Conservation (phyloP, 2,888 invertebrate species). For the Machimus rusticus region DNA sequence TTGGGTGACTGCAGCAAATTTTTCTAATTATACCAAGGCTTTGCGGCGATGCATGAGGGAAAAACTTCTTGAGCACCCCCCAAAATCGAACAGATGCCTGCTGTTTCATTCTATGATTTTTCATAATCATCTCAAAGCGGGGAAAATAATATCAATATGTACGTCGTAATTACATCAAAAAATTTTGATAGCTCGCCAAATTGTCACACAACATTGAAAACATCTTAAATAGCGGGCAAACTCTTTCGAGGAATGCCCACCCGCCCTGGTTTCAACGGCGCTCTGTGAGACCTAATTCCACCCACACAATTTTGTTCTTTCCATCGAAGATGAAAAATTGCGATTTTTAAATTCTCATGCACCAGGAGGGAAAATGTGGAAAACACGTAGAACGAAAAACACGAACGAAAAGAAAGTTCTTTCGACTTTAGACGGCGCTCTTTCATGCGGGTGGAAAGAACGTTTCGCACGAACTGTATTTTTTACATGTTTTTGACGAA, state of each 20-base stretch:
- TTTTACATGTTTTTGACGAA: background rate
- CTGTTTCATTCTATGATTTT: background rate
- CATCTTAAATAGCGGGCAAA: background rate
- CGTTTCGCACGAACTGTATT: background rate
- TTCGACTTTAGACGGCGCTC: background rate
- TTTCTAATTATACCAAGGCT: background rate
- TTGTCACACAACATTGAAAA: constrained; percentile 21
- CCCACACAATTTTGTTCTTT: background rate
- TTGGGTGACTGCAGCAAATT: background rate
- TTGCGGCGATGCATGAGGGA: background rate
- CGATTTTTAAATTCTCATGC: background rate
- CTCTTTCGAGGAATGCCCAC: background rate
- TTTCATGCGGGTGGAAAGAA: background rate
- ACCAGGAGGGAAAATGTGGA: background rate
- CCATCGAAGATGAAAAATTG: constrained; percentile 28
- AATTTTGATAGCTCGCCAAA: constrained; percentile 38
- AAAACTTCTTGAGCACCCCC: background rate
- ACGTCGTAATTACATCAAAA: constrained; percentile 26
- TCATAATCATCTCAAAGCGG: background rate
- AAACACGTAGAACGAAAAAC: background rate
- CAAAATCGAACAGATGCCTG: background rate
- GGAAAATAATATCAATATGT: constrained; percentile 18
- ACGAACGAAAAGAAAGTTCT: background rate
- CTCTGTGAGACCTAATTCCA: background rate
- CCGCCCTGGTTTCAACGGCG: background rate